Percentiles rank a stretch among this genome's conserved stretches.
Conservation (phyloP, 2,113 vertebrate species). For the Lophius piscatorius region DNA sequence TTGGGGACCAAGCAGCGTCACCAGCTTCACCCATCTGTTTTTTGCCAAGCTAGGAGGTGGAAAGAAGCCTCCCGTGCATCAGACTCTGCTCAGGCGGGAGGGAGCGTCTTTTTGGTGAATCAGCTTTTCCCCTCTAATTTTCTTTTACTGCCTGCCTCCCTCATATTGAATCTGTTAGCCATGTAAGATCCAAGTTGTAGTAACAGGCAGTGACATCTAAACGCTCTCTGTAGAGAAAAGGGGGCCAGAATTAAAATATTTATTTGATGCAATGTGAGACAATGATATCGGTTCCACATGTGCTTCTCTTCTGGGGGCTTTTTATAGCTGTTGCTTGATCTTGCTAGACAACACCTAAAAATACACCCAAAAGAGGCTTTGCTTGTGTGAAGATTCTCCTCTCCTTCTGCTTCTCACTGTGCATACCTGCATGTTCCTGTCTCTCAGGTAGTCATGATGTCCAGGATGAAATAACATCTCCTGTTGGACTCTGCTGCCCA, state of each 20-base stretch:
- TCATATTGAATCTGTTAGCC: constrained; percentile 39
- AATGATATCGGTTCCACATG: constrained; percentile 33
- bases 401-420: neutral
- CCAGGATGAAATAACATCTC: constrained; percentile 69
- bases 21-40: constrained; percentile 35
- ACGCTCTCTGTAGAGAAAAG: constrained; percentile 41
- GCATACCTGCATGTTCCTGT: neutral
- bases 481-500: constrained; percentile 35
- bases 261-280: constrained; percentile 62
- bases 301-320: constrained; percentile 15
- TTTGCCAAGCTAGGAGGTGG: constrained; percentile 22
- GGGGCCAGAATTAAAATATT: constrained; percentile 62
- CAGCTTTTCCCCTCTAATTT: constrained; percentile 49
- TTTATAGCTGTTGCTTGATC: constrained; percentile 30
- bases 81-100: constrained; percentile 26
- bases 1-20: constrained; percentile 14
- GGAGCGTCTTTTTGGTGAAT: constrained; percentile 52
- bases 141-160: constrained; percentile 25
- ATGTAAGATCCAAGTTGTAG: constrained; percentile 46
- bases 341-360: constrained; percentile 7
- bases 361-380: neutral
- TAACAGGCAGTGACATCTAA: constrained; percentile 56
- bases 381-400: constrained; percentile 1
- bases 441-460: constrained; percentile 37
- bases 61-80: constrained; percentile 20